Conservation (phyloP, 2,797 vertebrate species). For the Saxicola maurus region DNA sequence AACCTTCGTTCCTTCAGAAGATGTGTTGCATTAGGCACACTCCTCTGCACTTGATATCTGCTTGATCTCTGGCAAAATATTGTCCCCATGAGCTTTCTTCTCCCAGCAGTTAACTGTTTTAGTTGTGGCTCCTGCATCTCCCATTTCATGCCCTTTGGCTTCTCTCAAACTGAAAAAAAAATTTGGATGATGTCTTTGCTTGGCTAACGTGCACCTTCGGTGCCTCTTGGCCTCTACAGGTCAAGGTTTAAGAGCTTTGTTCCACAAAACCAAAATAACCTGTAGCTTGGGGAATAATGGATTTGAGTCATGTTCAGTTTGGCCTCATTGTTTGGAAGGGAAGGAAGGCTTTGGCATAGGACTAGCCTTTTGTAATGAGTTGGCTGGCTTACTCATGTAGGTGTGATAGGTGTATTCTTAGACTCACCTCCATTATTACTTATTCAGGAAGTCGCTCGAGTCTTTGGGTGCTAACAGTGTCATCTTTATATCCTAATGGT, state of each 20-base stretch:
- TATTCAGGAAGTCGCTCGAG: slow-evolving; percentile 40
- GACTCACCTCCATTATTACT: slow-evolving; percentile 50
- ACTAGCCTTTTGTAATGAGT: slow-evolving; percentile 44
- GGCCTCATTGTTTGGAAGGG: slow-evolving; percentile 57
- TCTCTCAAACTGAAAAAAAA: neutral
- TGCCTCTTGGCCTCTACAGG: neutral
- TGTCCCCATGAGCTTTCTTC: neutral
- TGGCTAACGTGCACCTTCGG: fast-evolving
- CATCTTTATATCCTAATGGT: slow-evolving; percentile 3
- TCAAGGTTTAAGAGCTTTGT: slow-evolving; percentile 1
- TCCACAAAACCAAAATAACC: slow-evolving; percentile 23
- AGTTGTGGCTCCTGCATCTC: neutral
- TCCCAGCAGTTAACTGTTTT: neutral
- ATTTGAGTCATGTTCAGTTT: slow-evolving; percentile 58
- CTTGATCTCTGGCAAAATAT: neutral
- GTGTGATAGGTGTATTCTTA: slow-evolving; percentile 70
- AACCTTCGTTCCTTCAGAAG: neutral
- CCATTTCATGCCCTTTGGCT: neutral
- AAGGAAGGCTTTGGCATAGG: slow-evolving; percentile 55
- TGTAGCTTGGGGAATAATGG: slow-evolving; percentile 24
- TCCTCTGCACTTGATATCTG: fast-evolving
- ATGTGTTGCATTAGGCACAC: neutral
- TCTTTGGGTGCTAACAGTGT: slow-evolving; percentile 52
- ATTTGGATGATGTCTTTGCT: neutral
- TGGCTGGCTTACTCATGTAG: slow-evolving; percentile 61